Conservation (phyloP, 2,888 invertebrate species). For the Philhelius pedissequus region DNA sequence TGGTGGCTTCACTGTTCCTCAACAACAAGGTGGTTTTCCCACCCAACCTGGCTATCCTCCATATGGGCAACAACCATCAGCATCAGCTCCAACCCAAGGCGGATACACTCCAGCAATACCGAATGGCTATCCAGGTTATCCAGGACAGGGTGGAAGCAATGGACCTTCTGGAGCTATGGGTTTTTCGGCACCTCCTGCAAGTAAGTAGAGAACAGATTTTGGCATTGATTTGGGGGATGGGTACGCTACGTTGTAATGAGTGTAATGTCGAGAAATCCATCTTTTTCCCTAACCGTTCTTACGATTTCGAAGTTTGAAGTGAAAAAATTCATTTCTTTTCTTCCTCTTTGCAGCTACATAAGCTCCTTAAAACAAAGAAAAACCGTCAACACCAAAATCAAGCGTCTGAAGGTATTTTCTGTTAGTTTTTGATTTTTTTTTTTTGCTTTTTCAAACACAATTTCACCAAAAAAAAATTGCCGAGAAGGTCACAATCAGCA, state of each 20-base stretch:
- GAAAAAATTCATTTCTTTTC: slow-evolving; percentile 26
- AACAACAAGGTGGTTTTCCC: slow-evolving; percentile 65
- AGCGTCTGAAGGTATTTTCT: slow-evolving; percentile 44
- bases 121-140: slow-evolving; percentile 60
- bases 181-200: slow-evolving; percentile 76
- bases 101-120: slow-evolving; percentile 57
- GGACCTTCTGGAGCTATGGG: slow-evolving; percentile 73
- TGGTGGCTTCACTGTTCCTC: slow-evolving; percentile 58
- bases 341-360: slow-evolving; percentile 52
- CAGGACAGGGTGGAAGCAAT: slow-evolving; percentile 41
- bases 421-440: slow-evolving; percentile 12
- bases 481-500: slow-evolving; percentile 43
- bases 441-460: neutral
- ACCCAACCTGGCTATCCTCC: slow-evolving; percentile 69
- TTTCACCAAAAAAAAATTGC: slow-evolving; percentile 15
- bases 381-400: slow-evolving; percentile 14
- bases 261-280: neutral
- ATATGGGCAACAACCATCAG: slow-evolving; percentile 70
- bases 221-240: neutral
- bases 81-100: slow-evolving; percentile 55
- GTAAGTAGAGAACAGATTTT: slow-evolving; percentile 73
- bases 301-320: slow-evolving; percentile 1
- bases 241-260: neutral
- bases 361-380: slow-evolving; percentile 8
- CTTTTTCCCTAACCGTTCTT: neutral